These are phyloP conservation scores for Atta texana DNA, from an alignment of 1,140 invertebrate genomes.

Conservation along the genomic window DNA sequence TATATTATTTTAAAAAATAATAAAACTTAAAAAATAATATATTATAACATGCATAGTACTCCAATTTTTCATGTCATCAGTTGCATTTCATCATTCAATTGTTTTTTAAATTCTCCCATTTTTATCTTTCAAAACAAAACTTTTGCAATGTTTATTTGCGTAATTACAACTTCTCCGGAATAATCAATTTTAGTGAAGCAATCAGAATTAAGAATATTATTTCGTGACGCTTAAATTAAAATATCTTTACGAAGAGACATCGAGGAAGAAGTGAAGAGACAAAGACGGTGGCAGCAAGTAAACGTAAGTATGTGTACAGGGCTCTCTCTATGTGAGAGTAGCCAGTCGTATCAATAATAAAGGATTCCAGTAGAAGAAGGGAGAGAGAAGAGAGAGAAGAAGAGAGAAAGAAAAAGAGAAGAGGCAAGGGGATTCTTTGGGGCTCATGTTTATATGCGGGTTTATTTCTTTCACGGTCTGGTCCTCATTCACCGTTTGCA, in stretches of 20 bases:
- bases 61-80: neutral
- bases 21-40: neutral
- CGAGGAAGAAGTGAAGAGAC: slow-evolving; percentile 26
- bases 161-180: neutral
- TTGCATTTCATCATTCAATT: neutral
- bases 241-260: neutral
- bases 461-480: slow-evolving; percentile 77
- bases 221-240: slow-evolving; percentile 39
- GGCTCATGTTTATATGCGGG: slow-evolving; percentile 76
- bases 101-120: neutral
- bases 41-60: neutral
- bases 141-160: neutral
- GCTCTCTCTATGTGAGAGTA: slow-evolving; percentile 41
- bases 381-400: slow-evolving; percentile 26
- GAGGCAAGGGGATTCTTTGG: slow-evolving; percentile 17
- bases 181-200: slow-evolving; percentile 11
- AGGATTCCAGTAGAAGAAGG: slow-evolving; percentile 59
- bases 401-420: slow-evolving; percentile 29
- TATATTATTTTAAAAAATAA: neutral
- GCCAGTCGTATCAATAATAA: slow-evolving; percentile 73
- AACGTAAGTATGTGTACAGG: slow-evolving; percentile 57
- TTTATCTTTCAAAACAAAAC: neutral
- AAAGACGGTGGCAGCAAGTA: slow-evolving; percentile 34
- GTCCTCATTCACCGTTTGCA: slow-evolving; percentile 70
- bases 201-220: slow-evolving; percentile 39